Conservation (phyloP, 2,797 vertebrate genomes). For the Pseudotriccus pelzelni region DNA sequence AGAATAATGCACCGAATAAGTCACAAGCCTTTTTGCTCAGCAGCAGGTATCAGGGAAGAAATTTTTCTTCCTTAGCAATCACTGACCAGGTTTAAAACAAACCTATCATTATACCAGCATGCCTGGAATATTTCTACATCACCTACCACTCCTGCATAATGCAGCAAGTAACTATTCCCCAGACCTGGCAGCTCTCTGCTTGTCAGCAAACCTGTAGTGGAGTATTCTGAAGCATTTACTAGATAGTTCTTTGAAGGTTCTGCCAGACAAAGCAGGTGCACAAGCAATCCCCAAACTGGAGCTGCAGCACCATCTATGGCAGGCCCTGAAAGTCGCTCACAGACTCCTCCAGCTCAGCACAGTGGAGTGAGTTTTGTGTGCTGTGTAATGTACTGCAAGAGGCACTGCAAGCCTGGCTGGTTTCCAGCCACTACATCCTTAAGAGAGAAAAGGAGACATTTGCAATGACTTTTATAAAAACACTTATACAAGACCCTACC, state of each 20-base stretch:
- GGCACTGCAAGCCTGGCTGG: background rate
- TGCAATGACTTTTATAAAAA: background rate
- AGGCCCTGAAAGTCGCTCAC: rapidly evolving
- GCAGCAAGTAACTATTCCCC: background rate
- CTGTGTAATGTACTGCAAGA: background rate
- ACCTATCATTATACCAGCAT: background rate
- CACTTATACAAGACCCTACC: background rate
- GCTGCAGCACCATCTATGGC: background rate
- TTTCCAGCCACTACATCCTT: background rate
- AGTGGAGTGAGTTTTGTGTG: background rate
- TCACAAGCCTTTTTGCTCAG: background rate
- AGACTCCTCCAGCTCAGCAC: background rate
- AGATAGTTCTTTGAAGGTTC: background rate
- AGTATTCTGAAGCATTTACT: background rate
- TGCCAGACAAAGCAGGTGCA: background rate
- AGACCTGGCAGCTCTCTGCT: background rate
- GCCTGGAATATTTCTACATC: background rate
- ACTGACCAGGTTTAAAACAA: background rate
- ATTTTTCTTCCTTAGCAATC: background rate
- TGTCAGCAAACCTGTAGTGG: background rate
- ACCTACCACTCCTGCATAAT: background rate
- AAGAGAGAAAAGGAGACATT: background rate
- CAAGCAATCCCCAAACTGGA: background rate
- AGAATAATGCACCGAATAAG: background rate
- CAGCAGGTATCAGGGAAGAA: background rate